Conservation (phyloP, 2,888 invertebrate species). For the Tetragnatha montana region DNA sequence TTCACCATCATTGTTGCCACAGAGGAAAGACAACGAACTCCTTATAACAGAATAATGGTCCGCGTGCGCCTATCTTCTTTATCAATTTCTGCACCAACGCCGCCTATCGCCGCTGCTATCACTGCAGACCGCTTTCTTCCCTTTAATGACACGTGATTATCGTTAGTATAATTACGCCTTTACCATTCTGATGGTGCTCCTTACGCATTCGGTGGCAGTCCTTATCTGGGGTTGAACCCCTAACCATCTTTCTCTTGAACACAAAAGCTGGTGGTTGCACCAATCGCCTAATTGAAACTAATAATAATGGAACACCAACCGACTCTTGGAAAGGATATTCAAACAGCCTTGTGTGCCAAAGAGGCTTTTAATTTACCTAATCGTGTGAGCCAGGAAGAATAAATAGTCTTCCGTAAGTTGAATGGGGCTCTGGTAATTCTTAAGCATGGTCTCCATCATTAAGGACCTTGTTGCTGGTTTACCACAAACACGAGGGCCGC, state of each 20-base stretch:
- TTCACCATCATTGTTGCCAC: not conserved
- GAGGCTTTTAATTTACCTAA: slow-evolving; percentile 6
- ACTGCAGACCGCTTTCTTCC: slow-evolving; percentile 11
- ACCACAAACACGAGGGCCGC: not conserved
- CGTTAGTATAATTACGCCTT: slow-evolving; percentile 12
- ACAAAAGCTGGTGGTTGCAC: not conserved
- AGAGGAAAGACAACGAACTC: not conserved
- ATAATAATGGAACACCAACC: not conserved
- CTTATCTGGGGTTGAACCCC: slow-evolving; percentile 7
- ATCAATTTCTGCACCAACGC: not conserved
- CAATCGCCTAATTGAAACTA: not conserved
- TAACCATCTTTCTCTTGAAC: slow-evolving; percentile 18
- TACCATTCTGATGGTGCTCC: not conserved
- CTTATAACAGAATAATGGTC: not conserved
- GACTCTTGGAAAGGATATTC: not conserved
- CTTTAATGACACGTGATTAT: slow-evolving; percentile 15
- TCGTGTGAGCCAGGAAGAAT: slow-evolving; percentile 8
- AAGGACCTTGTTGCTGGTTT: not conserved
- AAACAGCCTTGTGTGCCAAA: not conserved
- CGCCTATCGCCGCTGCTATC: not conserved
- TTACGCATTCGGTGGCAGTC: slow-evolving; percentile 13
- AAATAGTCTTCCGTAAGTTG: not conserved
- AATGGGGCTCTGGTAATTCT: slow-evolving; percentile 12
- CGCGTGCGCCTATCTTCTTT: not conserved
- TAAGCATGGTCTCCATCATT: not conserved